Evolutionary conservation across 2,888 invertebrate genomes (phyloP), one percentile per base, ranked within the genome.

Genomic region (Malthinus seriepunctatus): DNA sequence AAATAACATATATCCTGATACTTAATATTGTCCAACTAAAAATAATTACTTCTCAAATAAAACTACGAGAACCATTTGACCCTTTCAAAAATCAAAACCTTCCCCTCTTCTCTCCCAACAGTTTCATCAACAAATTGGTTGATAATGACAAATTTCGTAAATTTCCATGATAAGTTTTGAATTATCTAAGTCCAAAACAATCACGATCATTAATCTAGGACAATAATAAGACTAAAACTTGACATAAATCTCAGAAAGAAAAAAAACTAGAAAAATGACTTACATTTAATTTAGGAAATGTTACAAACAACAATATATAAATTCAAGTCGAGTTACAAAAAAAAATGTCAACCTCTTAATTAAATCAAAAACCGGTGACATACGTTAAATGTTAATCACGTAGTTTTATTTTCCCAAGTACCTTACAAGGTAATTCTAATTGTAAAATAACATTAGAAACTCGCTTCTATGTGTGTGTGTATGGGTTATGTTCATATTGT

Each of bases 311-410:
- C 23, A 42, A 42, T 42, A 42, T 42, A 42, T 23, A 23, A 23
- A 23, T 42, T 42, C 39, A 15, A 23, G 39, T 42, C 39, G 23
- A 42, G 39, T n/a, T 42, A 23, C 23, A 23, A 23, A 23, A 23
- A 56, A 57, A 42, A 51, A 47, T 48, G 59, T 54, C 49, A 38
- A 54, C 59, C 50, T 53, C 50, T 59, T 54, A 59, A 63, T 52
- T 46, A 51, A 14, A 23, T 23, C 23, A 47, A 39, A 53, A 51
- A 52, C 53, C 38, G 55, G 62, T 56, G 60, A 64, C 50, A 53
- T 65, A 66, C 67, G 65, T 66, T 66, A 66, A 63, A 67, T 65
- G 63, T 64, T 59, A 63, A 56, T 57, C 60, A 67, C 67, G 65
- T 64, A 62, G 66, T 66, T 66, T 66, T 64, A 57, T 63, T 23